Conservation (phyloP, 2,113 vertebrate genomes). For the Trichomycterus rosablanca region DNA sequence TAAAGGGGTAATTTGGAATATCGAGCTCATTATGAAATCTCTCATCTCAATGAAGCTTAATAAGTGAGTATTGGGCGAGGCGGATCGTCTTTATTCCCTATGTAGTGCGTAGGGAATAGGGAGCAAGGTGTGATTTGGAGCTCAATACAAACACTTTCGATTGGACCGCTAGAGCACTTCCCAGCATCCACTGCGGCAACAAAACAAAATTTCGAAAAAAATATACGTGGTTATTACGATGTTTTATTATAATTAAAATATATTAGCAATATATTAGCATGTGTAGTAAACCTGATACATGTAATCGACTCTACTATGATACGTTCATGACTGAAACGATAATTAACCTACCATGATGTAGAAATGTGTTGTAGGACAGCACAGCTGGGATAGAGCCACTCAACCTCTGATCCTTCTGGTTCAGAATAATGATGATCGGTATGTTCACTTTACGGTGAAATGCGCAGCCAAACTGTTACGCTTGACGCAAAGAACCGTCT, state of each 20-base stretch:
- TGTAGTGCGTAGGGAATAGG: neutral
- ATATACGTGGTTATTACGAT: no score
- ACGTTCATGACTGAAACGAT: no score
- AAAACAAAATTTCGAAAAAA: no score
- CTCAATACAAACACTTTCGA: no score
- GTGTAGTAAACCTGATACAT: no score
- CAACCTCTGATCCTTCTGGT: slow-evolving; percentile 45
- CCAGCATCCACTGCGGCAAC: neutral
- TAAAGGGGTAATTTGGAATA: no score
- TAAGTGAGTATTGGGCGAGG: no score
- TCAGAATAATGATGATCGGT: slow-evolving; percentile 61
- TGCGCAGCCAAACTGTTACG: slow-evolving; percentile 62
- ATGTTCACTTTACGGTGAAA: slow-evolving; percentile 21
- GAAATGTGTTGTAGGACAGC: neutral
- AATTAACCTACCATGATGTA: neutral
- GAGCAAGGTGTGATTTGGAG: neutral
- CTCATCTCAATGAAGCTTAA: no score
- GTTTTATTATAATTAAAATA: no score
- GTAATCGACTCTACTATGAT: neutral
- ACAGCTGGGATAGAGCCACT: accelerated
- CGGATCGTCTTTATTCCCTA: neutral
- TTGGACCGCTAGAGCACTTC: neutral
- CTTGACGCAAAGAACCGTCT: slow-evolving; percentile 54
- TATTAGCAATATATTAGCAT: no score
- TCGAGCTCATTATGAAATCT: no score